Conservation (phyloP, 2,113 vertebrate species). For the Muntiacus muntjak region DNA sequence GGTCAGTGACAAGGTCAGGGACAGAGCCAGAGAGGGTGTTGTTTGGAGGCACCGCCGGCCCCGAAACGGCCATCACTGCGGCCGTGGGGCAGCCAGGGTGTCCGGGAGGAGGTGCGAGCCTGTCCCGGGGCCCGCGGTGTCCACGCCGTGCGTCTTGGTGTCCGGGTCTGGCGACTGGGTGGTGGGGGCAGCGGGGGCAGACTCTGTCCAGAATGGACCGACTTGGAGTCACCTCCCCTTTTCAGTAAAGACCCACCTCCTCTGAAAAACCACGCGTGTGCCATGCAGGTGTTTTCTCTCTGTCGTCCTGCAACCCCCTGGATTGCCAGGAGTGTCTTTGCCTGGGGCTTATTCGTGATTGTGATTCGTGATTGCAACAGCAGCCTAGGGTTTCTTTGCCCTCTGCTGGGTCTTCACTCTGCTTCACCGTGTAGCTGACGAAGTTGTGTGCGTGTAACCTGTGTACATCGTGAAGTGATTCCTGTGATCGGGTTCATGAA, state of each 20-base stretch:
- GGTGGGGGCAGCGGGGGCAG: neutral
- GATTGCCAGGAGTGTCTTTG: neutral
- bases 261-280: fast-evolving
- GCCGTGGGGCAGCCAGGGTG: neutral
- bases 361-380: fast-evolving
- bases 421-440: neutral
- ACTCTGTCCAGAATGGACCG: neutral
- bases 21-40: neutral
- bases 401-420: neutral
- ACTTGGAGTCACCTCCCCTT: fast-evolving
- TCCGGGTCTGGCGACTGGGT: fast-evolving
- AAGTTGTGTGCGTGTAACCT: no score
- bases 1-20: neutral
- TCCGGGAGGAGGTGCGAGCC: fast-evolving
- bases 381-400: fast-evolving
- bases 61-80: fast-evolving
- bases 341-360: fast-evolving
- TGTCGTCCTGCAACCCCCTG: neutral
- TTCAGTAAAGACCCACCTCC: fast-evolving
- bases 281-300: fast-evolving
- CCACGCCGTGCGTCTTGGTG: fast-evolving
- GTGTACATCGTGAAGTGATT: fast-evolving
- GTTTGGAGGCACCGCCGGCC: fast-evolving
- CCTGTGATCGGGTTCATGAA: neutral
- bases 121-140: neutral